Conservation (phyloP, 1,140 invertebrate genomes). For the Cherax quadricarinatus region DNA sequence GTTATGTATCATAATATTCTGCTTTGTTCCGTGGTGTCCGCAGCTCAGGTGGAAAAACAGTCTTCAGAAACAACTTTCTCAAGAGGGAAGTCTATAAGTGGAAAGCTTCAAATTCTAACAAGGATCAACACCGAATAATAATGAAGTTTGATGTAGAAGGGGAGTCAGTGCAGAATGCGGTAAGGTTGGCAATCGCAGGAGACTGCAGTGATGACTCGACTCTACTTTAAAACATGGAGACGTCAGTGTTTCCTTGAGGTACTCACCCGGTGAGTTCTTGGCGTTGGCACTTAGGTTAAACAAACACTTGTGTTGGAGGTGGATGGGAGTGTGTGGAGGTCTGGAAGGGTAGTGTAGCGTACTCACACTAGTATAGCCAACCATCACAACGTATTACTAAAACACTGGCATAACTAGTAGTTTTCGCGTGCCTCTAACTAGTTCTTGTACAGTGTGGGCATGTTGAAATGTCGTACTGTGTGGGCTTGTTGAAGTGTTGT, state of each 20-base stretch:
- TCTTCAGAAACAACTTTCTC: neutral
- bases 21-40: no score
- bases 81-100: neutral
- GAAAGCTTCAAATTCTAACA: conserved; percentile 12
- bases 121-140: conserved; percentile 8
- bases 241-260: neutral
- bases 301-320: neutral
- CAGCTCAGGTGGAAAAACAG: neutral
- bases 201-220: neutral
- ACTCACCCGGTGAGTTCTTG: neutral
- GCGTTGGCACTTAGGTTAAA: neutral
- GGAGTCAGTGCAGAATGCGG: neutral
- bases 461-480: no score
- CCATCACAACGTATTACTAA: no score
- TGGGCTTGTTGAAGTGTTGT: no score
- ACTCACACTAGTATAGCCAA: no score
- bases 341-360: no score
- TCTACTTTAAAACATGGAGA: neutral
- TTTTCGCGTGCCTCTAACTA: no score
- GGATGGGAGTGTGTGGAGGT: neutral
- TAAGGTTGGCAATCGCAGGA: neutral
- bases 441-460: no score
- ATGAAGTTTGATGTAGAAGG: neutral
- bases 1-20: no score
- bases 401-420: no score